Evolutionary conservation across 2,797 vertebrate genomes (phyloP).

Genomic region (Manis crassicaudata): DNA sequence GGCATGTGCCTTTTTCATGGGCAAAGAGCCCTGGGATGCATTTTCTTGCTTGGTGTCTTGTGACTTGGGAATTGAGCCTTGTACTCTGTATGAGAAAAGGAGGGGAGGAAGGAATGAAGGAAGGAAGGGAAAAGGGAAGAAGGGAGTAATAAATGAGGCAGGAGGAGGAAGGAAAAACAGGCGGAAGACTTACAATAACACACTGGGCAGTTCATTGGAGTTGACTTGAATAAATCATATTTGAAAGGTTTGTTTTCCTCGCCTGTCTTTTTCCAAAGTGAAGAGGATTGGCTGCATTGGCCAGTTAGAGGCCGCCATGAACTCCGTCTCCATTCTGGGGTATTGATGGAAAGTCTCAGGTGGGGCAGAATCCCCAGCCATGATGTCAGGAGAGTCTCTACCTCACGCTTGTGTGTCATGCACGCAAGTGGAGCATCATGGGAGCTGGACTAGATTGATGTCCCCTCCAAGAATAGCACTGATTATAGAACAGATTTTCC

Average conservation of each 20-base stretch:
- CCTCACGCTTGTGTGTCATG: constrained; percentile 86
- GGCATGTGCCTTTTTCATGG: constrained; percentile 58
- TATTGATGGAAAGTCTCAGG: constrained; percentile 38
- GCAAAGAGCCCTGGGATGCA: constrained; percentile 55
- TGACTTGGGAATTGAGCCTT: constrained; percentile 65
- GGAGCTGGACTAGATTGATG: constrained; percentile 87
- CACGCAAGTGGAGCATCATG: constrained; percentile 81
- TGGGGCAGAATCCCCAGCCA: constrained; percentile 68
- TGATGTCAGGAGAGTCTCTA: constrained; percentile 88
- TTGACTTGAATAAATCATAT: constrained; percentile 63
- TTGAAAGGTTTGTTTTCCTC: not conserved
- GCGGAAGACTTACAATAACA: not conserved
- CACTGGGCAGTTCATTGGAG: constrained; percentile 62
- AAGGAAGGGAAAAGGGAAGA: not conserved
- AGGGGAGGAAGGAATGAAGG: too few species aligned
- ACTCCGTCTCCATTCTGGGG: not conserved
- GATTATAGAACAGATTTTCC: constrained; percentile 90
- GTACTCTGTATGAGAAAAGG: constrained; percentile 8
- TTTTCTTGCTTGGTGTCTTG: constrained; percentile 61
- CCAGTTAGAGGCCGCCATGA: not conserved
- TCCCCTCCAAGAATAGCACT: constrained; percentile 90
- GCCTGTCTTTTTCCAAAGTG: constrained; percentile 53
- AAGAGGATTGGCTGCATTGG: constrained; percentile 29
- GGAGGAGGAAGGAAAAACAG: not conserved
- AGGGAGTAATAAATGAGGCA: not conserved